These are phyloP conservation scores for Styela clava DNA, from an alignment of 23 tunicate species.

Conservation along the genomic window DNA sequence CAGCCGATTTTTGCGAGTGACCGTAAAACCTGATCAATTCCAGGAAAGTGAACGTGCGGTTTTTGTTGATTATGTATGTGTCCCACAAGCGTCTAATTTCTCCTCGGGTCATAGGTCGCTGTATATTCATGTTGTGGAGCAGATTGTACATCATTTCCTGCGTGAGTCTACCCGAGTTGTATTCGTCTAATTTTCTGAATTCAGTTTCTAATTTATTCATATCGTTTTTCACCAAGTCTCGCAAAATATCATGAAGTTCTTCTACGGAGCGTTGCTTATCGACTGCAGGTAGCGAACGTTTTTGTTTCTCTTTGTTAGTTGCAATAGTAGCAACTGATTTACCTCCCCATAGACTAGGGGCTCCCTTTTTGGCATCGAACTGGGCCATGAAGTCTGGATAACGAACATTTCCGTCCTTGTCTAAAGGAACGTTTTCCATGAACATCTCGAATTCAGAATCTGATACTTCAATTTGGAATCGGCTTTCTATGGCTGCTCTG, in stretches of 20 bases:
- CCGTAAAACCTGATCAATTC: slow-evolving; percentile 92
- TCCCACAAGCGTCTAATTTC: slow-evolving; percentile 91
- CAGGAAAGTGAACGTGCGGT: slow-evolving; percentile 73
- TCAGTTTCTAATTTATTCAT: slow-evolving; percentile 84
- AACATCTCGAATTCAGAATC: slow-evolving; percentile 76
- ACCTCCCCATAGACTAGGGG: slow-evolving; percentile 92
- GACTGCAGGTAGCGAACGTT: background rate
- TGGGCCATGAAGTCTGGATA: slow-evolving; percentile 96
- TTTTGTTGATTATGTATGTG: slow-evolving; percentile 84
- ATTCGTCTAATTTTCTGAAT: slow-evolving; percentile 82
- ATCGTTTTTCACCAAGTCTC: slow-evolving; percentile 72
- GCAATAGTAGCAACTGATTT: slow-evolving; percentile 45
- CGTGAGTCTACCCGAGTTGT: slow-evolving; percentile 84
- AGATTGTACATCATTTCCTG: slow-evolving; percentile 94
- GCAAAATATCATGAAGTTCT: slow-evolving; percentile 65
- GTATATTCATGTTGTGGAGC: slow-evolving; percentile 70
- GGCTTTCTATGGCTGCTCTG: slow-evolving; percentile 93
- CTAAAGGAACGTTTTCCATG: slow-evolving; percentile 78
- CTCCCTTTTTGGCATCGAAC: slow-evolving; percentile 89
- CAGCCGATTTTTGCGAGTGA: slow-evolving; percentile 92
- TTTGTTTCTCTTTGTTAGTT: background rate
- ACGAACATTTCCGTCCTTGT: slow-evolving; percentile 81
- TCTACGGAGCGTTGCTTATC: slow-evolving; percentile 35
- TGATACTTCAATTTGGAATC: slow-evolving; percentile 72
- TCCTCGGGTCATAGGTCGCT: slow-evolving; percentile 74